These are phyloP conservation scores for Nerophis ophidion DNA, from an alignment of 2,113 vertebrate species.

Conservation along the genomic window DNA sequence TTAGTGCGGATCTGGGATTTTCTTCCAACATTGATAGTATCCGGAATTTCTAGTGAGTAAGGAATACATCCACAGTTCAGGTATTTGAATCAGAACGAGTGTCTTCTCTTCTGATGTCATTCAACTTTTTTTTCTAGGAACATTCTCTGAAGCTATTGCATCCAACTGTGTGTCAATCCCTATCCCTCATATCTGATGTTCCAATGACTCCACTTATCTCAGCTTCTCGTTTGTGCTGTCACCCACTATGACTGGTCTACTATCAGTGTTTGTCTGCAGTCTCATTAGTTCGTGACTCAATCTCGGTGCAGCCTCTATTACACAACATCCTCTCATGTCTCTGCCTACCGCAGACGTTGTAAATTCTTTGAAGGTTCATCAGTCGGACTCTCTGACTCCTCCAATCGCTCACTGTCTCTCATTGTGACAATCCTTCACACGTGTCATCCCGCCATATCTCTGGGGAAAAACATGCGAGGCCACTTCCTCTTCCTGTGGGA, in stretches of 20 bases:
- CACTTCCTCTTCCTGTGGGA: conserved; percentile 61
- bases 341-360: conserved; percentile 21
- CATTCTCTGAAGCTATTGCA: conserved; percentile 4
- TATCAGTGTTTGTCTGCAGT: conserved; percentile 21
- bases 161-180: conserved; percentile 16
- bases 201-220: conserved; percentile 35
- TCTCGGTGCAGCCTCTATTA: conserved; percentile 19
- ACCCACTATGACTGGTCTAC: conserved; percentile 9
- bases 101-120: too few relatives aligned
- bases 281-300: conserved; percentile 39
- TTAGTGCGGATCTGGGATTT: too few relatives aligned
- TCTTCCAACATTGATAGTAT: too few relatives aligned
- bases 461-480: conserved; percentile 33
- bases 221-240: conserved; percentile 14
- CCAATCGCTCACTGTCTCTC: conserved; percentile 15
- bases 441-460: conserved; percentile 39
- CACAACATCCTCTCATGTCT: conserved; percentile 32
- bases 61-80: too few relatives aligned
- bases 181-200: conserved; percentile 29
- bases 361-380: conserved; percentile 57
- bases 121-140: conserved; percentile 39
- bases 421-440: conserved; percentile 21
- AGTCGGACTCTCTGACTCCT: conserved; percentile 18
- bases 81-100: too few relatives aligned
- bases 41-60: too few relatives aligned